Base-by-base conservation (phyloP, 2,797 vertebrate genomes). In the Lagorchestes hirsutus region DNA sequence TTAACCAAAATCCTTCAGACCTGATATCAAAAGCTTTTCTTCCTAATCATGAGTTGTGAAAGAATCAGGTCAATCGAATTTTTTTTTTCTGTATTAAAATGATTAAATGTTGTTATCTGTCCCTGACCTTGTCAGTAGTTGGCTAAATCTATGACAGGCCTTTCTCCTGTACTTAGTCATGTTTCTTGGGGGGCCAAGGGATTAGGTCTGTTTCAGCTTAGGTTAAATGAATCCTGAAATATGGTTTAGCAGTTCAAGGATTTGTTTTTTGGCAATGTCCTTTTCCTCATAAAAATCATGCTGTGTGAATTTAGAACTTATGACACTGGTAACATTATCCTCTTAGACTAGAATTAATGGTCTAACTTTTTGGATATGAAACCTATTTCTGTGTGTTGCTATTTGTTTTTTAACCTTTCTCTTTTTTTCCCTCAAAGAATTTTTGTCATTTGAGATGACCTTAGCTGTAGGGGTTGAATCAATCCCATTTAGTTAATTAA, bases 401-500 rank as follows among this genome's bases (percentile, higher is more conserved):
- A 82, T 87, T 46, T 50, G 74, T 87, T 87, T 87, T 34, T 59
- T 55, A 59, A 87, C 92, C 50, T 92, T 91, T 90, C 54, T 31
- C 58, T 91, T 92, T 91, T 18, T 22, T 74, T 55, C 4, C 67
- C 55, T 91, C 54, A 67, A 92, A 40, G 40, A 90, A 10, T 59
- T 92, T 55, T 91, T 91, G 40, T 87, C 40, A 90, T 92, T 91
- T 55, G 24, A 58, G 56, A 46, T 58, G 91, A 91, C 59, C 50
- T 62, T 29, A 82, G 55, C 58, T 91, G n/a, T 74, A 57, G 54
- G 46, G 74, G 93, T 82, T 57, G 40, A 52, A 55, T 91, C 57
- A 1, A 29, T 92, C 98, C 98, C 97, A 98, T 98, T 98, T 98
- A 98, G 96, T 97, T 98, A 98, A 98, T 98, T 98, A 98, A 98